Evolutionary conservation across 2,888 invertebrate species (phyloP).

Genomic region (Drosophila subquinaria): DNA sequence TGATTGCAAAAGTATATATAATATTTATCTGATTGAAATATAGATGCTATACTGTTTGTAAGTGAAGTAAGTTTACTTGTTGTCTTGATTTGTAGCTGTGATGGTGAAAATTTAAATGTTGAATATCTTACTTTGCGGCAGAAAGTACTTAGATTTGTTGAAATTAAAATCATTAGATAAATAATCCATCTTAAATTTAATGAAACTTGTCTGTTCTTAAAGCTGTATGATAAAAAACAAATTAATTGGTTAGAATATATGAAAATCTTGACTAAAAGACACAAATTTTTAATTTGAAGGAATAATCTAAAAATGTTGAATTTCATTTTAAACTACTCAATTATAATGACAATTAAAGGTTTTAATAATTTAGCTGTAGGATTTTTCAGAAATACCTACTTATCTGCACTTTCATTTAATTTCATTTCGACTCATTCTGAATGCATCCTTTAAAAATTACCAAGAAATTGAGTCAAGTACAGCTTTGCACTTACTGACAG

Average conservation of each 20-base stretch:
- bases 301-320: background rate
- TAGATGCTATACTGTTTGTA: background rate
- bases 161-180: background rate
- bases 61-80: background rate
- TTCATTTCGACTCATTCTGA: background rate
- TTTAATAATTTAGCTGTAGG: background rate
- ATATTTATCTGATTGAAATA: background rate
- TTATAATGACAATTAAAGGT: background rate
- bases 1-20: background rate
- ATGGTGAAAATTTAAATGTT: background rate
- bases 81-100: background rate
- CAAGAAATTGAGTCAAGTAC: conserved; percentile 19
- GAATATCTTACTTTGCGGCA: background rate
- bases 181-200: background rate
- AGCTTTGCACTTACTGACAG: conserved; percentile 25
- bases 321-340: background rate
- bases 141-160: background rate
- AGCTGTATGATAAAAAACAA: background rate
- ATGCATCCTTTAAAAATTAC: conserved; percentile 16
- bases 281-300: background rate
- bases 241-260: background rate
- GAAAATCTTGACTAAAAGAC: background rate
- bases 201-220: background rate
- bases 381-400: background rate
- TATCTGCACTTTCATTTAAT: conserved; percentile 16